Conservation (phyloP, 2,113 vertebrate species). For the Microtus oregoni region DNA sequence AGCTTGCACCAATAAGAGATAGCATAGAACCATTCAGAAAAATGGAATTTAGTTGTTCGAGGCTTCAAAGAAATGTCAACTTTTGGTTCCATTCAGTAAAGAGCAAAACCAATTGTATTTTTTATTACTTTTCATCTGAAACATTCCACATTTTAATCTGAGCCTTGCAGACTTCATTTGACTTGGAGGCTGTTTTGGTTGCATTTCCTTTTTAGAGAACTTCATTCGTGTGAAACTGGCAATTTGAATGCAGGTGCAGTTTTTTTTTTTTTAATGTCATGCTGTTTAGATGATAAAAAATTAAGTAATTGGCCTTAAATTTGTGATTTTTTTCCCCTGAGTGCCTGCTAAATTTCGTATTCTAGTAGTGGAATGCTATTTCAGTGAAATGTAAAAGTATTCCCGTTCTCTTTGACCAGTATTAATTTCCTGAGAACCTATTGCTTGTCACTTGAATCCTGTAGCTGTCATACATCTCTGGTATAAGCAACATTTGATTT, state of each 20-base stretch:
- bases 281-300: constrained; percentile 84
- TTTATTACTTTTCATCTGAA: constrained; percentile 86
- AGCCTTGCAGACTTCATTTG: constrained; percentile 87
- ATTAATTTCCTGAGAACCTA: constrained; percentile 88
- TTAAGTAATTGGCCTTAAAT: constrained; percentile 85
- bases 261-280: constrained; percentile 85
- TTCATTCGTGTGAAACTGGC: constrained; percentile 82
- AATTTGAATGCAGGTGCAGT: constrained; percentile 85
- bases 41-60: constrained; percentile 81
- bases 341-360: constrained; percentile 84
- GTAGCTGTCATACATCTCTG: constrained; percentile 84
- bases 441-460: constrained; percentile 89
- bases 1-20: constrained; percentile 82
- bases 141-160: constrained; percentile 87
- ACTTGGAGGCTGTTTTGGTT: constrained; percentile 82
- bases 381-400: constrained; percentile 87
- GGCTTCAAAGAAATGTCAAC: constrained; percentile 84
- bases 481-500: constrained; percentile 84
- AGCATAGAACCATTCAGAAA: constrained; percentile 79
- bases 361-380: constrained; percentile 83
- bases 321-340: constrained; percentile 81
- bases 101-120: constrained; percentile 85
- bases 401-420: constrained; percentile 87
- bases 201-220: constrained; percentile 84
- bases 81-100: constrained; percentile 87